Evolutionary conservation across 2,888 invertebrate species (phyloP).

Genomic region (Ceramica pisi): DNA sequence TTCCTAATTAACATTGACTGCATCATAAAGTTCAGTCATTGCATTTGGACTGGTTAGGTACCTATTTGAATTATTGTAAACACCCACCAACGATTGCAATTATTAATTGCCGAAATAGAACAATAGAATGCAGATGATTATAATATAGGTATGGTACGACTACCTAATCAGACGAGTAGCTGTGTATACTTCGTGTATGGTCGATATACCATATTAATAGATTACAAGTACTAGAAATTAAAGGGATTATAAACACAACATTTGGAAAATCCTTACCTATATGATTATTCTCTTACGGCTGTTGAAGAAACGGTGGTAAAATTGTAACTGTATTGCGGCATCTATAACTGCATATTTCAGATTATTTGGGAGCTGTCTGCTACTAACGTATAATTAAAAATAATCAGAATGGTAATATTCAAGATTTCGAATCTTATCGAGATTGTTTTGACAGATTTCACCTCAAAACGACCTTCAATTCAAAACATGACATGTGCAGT

Average conservation of each 20-base stretch:
- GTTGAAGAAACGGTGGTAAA: not conserved
- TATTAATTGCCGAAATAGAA: no score
- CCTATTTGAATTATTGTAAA: no score
- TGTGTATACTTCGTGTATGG: no score
- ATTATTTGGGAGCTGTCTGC: not conserved
- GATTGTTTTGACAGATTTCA: slow-evolving; percentile 69
- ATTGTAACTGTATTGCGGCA: slow-evolving; percentile 19
- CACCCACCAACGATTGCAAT: no score
- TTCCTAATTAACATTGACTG: no score
- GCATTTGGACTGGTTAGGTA: no score
- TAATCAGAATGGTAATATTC: not conserved
- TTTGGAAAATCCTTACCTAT: slow-evolving; percentile 45
- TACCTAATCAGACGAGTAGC: no score
- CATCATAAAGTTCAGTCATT: no score
- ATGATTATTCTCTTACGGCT: slow-evolving; percentile 16
- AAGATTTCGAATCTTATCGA: slow-evolving; percentile 43
- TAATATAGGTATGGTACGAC: no score
- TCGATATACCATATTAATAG: no score
- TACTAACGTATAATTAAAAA: not conserved
- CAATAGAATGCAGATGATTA: no score
- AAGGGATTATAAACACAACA: not conserved
- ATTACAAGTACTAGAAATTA: not conserved
- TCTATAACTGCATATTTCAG: slow-evolving; percentile 14
- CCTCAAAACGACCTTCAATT: slow-evolving; percentile 71
- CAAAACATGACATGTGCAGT: not conserved